Evolutionary conservation across 2,797 vertebrate species (phyloP).

Genomic region (Cyclopterus lumpus): DNA sequence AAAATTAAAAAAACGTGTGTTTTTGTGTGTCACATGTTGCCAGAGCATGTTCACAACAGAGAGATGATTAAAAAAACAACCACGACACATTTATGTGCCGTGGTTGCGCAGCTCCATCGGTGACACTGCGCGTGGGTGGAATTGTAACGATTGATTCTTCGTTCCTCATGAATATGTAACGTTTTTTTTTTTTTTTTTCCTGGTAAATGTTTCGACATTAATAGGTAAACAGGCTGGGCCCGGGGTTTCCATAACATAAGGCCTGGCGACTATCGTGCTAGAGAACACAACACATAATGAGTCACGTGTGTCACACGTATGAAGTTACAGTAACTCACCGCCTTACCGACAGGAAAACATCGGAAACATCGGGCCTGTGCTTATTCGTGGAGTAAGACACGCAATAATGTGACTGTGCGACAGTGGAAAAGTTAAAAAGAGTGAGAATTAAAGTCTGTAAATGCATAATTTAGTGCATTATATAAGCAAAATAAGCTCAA

Average conservation of each 20-base stretch:
- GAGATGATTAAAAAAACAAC: neutral
- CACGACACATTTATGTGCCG: conserved; percentile 13
- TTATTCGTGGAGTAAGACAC: neutral
- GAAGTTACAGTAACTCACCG: neutral
- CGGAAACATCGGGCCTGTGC: neutral
- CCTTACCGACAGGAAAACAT: neutral
- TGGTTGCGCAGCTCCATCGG: neutral
- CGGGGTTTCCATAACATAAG: neutral
- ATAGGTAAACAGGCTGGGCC: conserved; percentile 6
- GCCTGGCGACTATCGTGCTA: conserved; percentile 5
- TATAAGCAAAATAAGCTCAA: neutral
- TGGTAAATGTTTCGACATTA: conserved; percentile 22
- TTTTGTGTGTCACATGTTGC: too few relatives aligned
- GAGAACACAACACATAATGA: neutral
- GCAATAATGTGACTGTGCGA: neutral
- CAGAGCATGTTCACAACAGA: neutral
- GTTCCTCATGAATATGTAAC: conserved; percentile 13
- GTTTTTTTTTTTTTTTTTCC: conserved; percentile 13
- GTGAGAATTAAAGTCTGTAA: neutral
- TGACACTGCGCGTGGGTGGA: neutral
- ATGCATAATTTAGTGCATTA: neutral
- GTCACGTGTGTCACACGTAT: conserved; percentile 6
- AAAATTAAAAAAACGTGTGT: too few relatives aligned
- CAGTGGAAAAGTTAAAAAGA: neutral
- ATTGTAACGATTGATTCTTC: neutral